Conservation (phyloP, 35 echinoderm and acorn worm genomes). For the Lytechinus variegatus region DNA sequence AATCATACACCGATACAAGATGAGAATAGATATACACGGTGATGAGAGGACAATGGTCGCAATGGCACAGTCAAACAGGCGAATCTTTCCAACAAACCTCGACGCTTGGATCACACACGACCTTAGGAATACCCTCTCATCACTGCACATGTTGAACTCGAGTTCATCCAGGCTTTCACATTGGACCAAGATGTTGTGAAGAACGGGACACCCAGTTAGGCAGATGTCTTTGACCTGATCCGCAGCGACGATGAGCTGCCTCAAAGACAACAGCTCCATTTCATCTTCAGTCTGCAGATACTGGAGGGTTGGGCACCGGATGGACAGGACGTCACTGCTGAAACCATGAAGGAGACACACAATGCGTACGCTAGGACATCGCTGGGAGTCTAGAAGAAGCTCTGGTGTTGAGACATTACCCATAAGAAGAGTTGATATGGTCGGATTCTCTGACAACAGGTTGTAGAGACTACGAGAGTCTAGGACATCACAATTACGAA, state of each 20-base stretch:
- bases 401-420: slow-evolving; percentile 74
- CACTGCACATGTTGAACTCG: slow-evolving; percentile 81
- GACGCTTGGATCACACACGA: slow-evolving; percentile 84
- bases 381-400: slow-evolving; percentile 61
- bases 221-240: slow-evolving; percentile 73
- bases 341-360: slow-evolving; percentile 79
- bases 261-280: slow-evolving; percentile 68
- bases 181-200: slow-evolving; percentile 78
- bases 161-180: slow-evolving; percentile 75
- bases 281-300: slow-evolving; percentile 76
- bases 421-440: slow-evolving; percentile 61
- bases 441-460: slow-evolving; percentile 74
- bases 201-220: slow-evolving; percentile 59
- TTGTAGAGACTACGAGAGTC: slow-evolving; percentile 60
- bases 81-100: slow-evolving; percentile 59
- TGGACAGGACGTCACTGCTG: slow-evolving; percentile 59
- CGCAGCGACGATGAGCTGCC: slow-evolving; percentile 69
- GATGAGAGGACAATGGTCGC: slow-evolving; percentile 74
- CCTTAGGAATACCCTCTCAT: slow-evolving; percentile 62
- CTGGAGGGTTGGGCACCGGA: slow-evolving; percentile 75
- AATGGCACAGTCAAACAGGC: slow-evolving; percentile 86
- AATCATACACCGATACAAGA: slow-evolving; percentile 87
- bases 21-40: slow-evolving; percentile 62
- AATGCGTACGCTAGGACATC: slow-evolving; percentile 72
- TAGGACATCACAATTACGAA: slow-evolving; percentile 77